Base-by-base conservation (phyloP, 2,113 vertebrate species). In the Rhynchomys soricoides region DNA sequence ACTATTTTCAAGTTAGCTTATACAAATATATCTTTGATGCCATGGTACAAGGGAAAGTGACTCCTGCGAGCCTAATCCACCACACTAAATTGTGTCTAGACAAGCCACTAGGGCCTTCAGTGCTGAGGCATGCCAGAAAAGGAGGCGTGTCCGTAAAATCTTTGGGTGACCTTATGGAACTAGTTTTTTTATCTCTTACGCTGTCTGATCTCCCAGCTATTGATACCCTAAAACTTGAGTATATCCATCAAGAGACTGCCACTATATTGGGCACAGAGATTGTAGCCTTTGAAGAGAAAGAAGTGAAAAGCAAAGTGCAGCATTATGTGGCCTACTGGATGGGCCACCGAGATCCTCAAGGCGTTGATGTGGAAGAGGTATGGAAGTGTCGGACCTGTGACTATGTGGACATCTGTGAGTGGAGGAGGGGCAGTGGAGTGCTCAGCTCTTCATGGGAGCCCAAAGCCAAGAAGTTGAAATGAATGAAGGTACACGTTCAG, bases 11-110 rank as follows among this genome's bases (percentile, higher is more conserved):
- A 97, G 98, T 98, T 55, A 97, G 96, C 57, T 73, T 99, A 15
- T 99, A 99, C 88, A 99, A 99, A 95, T 98, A 97, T 22, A 96
- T 99, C 45, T 99, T 99, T 96, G 99, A 99, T 93, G 96, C 96
- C n/a, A 97, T 99, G 98, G 97, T 99, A 29, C 98, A 95, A 83
- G 98, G 98, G 10, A 85, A 96, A 48, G 93, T 99, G 94, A 98
- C 96, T 22, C 92, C 97, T 55, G 97, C 97, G 4, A 96, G 83
- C 45, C 90, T 99, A 48, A 86, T 97, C 73, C 87, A 95, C 37
- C 98, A 98, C 21, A 97, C 98, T 74, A 93, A 97, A 66, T 87
- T 99, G 40, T 86, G 81, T 90, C 97, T 97, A 13, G 96, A 98
- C 75, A 97, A 96, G 71, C 90, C 83, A 0, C 97, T 99, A 24